Percentiles rank a stretch among this genome's conserved stretches.
Conservation (phyloP, 1,140 invertebrate species). For the Charaxes varanes region DNA sequence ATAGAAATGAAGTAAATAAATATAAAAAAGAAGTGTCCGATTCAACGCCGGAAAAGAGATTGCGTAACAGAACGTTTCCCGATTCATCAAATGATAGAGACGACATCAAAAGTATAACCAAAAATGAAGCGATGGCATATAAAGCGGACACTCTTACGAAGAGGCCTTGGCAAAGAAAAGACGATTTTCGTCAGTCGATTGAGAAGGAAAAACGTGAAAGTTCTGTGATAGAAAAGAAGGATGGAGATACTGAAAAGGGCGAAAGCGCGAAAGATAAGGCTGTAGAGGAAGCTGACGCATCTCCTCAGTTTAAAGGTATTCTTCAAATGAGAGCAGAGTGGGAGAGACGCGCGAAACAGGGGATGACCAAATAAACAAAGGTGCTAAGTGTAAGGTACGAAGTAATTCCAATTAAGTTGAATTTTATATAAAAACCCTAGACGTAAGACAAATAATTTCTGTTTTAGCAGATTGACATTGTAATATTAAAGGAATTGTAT, state of each 20-base stretch:
- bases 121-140: slow-evolving; percentile 56
- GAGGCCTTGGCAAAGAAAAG: slow-evolving; percentile 57
- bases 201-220: slow-evolving; percentile 49
- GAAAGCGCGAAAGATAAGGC: slow-evolving; percentile 44
- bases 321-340: slow-evolving; percentile 83
- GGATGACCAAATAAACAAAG: slow-evolving; percentile 73
- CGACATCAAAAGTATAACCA: slow-evolving; percentile 60
- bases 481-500: slow-evolving; percentile 2
- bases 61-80: slow-evolving; percentile 69
- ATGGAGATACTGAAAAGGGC: slow-evolving; percentile 41
- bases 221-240: slow-evolving; percentile 67
- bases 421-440: slow-evolving; percentile 11
- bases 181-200: slow-evolving; percentile 44
- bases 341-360: slow-evolving; percentile 82
- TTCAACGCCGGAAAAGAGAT: slow-evolving; percentile 66
- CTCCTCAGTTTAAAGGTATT: slow-evolving; percentile 79
- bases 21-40: slow-evolving; percentile 73
- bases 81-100: slow-evolving; percentile 66
- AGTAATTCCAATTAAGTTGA: slow-evolving; percentile 8
- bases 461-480: slow-evolving; percentile 11
- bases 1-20: slow-evolving; percentile 56
- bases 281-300: slow-evolving; percentile 62
- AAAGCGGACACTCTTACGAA: slow-evolving; percentile 66
- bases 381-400: slow-evolving; percentile 43
- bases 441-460: slow-evolving; percentile 8